Percentiles rank a stretch among this genome's conserved stretches.
Evolutionary conservation across 2,113 vertebrate species (phyloP).

Genomic region (Heterotis niloticus): DNA sequence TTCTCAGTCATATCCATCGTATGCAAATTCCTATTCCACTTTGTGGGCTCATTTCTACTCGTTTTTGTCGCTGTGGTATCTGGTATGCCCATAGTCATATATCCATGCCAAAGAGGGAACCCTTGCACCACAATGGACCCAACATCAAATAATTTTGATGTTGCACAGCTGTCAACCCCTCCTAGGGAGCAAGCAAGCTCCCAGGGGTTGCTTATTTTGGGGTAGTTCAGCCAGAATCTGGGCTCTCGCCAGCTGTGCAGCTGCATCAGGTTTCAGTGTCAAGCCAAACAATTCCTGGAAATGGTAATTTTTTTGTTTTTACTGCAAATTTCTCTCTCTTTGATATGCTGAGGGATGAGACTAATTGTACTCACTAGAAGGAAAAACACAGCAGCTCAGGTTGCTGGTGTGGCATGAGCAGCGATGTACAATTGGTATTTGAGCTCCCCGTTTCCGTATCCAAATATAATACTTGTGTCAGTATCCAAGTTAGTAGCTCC

Average conservation of each 20-base stretch:
- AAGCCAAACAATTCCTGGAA: slow-evolving; percentile 10
- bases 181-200: not conserved
- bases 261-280: not conserved
- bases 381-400: too few species aligned
- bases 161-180: not conserved
- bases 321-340: not conserved
- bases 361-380: too few species aligned
- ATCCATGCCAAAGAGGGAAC: too few species aligned
- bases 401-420: too few species aligned
- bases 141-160: too few species aligned
- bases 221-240: slow-evolving; percentile 1
- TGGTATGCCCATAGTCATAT: not conserved
- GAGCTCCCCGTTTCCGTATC: too few species aligned
- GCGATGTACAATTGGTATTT: too few species aligned
- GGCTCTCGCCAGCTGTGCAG: not conserved
- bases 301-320: not conserved
- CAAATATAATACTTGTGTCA: too few species aligned
- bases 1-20: not conserved
- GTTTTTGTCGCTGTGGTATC: not conserved
- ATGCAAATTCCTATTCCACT: not conserved
- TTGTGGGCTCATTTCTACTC: not conserved
- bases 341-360: not conserved
- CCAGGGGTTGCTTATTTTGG: not conserved
- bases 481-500: too few species aligned
- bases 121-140: too few species aligned